Percentiles rank a stretch among this genome's conserved stretches.
phyloP scores from a whole-genome alignment of 2,113 vertebrate species.

The Riparia riparia region DNA sequence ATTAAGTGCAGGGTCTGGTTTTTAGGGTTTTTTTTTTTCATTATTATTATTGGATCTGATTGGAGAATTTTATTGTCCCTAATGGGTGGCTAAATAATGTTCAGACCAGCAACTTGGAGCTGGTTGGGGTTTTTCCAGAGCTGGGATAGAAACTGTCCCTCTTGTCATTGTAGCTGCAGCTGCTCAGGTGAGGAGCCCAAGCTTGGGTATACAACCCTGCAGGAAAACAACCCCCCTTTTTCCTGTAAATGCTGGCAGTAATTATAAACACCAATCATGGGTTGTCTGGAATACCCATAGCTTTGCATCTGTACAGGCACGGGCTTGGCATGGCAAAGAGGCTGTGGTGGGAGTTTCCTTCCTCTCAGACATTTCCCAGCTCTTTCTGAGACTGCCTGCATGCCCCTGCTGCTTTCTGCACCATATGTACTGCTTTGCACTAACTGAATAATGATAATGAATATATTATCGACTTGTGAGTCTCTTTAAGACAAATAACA shows the following conservation, averaged over 20 bases:
- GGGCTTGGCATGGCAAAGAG: background rate
- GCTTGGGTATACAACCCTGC: background rate
- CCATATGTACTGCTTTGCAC: background rate
- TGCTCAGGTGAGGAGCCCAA: background rate
- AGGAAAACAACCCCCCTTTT: background rate
- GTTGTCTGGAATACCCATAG: background rate
- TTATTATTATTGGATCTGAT: background rate
- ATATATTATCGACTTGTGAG: background rate
- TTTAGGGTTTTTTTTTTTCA: background rate
- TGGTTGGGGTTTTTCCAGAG: background rate
- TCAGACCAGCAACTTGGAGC: background rate
- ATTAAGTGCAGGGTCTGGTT: background rate
- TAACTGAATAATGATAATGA: background rate
- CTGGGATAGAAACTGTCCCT: background rate
- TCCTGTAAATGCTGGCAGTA: background rate
- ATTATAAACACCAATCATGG: background rate
- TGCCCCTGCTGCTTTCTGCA: background rate
- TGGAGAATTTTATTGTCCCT: background rate
- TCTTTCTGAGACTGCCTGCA: background rate
- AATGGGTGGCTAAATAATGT: background rate
- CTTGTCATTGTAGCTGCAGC: background rate
- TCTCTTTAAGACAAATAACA: background rate
- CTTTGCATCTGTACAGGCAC: background rate
- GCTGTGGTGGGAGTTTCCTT: background rate
- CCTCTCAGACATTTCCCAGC: background rate